Percentiles rank a stretch among this genome's conserved stretches.
phyloP scores from a whole-genome alignment of 2,797 vertebrate species.

The Melanotaenia parkinsoni region DNA sequence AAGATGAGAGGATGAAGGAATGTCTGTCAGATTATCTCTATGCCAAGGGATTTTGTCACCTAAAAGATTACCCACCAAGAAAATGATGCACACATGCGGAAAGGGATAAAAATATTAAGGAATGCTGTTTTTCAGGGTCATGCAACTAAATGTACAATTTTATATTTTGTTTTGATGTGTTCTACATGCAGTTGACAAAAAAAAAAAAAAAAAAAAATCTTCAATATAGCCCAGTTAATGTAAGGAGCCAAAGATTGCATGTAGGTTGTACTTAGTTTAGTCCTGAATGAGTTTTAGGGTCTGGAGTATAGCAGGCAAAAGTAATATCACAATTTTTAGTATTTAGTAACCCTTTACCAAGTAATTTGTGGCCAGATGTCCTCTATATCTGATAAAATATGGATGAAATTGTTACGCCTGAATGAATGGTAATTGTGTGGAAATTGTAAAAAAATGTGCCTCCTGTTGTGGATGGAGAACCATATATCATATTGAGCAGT shows the following conservation, averaged over 20 bases:
- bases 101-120: slow-evolving; percentile 57
- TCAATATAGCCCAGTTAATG: background rate
- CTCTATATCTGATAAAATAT: too few species aligned
- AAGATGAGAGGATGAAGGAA: slow-evolving; percentile 60
- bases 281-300: too few species aligned
- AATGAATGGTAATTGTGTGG: too few species aligned
- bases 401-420: too few species aligned
- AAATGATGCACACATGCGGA: slow-evolving; percentile 48
- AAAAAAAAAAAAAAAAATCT: background rate
- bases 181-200: background rate
- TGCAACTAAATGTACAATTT: background rate
- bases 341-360: too few species aligned
- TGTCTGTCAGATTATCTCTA: slow-evolving; percentile 78
- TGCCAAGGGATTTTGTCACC: slow-evolving; percentile 74
- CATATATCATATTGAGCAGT: too few species aligned
- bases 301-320: too few species aligned
- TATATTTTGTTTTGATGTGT: background rate
- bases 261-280: background rate
- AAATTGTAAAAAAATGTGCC: too few species aligned
- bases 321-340: too few species aligned
- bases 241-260: too few species aligned
- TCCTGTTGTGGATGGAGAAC: too few species aligned
- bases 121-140: slow-evolving; percentile 23
- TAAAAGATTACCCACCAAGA: slow-evolving; percentile 66
- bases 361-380: too few species aligned